Base-by-base conservation (phyloP, 2,113 vertebrate genomes). In the Glareola pratincola region DNA sequence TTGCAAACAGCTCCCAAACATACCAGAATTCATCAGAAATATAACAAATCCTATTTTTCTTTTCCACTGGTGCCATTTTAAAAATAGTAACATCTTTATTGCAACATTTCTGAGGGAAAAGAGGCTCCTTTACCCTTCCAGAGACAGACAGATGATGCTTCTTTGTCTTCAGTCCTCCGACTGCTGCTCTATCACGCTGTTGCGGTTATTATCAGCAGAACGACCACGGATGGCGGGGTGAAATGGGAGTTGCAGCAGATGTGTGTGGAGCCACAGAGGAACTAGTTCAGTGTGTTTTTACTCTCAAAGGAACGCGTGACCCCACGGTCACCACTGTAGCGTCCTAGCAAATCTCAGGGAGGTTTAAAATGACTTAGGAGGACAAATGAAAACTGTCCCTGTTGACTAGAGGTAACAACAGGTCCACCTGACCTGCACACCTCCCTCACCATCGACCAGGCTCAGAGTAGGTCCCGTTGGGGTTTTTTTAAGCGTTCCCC, bases 1-100 rank as follows among this genome's bases (percentile, higher is more conserved):
- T 85, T 69, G 78, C 63, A 64, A 68, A 89, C 22, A 54, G 41
- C 51, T 88, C 83, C 86, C 72, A 94, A 96, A 88, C 60, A 76
- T n/a, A 87, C 29, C 41, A 76, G 79, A 90, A 95, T 74, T 45
- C n/a, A 72, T 41, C 67, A 80, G 77, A 82, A 95, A 75, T 47
- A 15, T 9, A 96, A 82, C 56, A 86, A 63, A 85, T 8, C 27
- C 41, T 19, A 6, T 73, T 91, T 69, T 68, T 29, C 50, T 72
- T 82, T 90, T 81, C 41, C 39, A 47, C 82, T 85, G 81, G 81
- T 85, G 76, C 89, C 69, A 32, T 95, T 95, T 92, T 67, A 93
- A 92, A 96, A 94, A 95, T 56, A 96, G 72, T 6, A 95, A 80
- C 82, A 54, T 71, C 41, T 81, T 84, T 67, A 90, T 48, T 76